These are phyloP conservation scores for Crocidura indochinensis DNA, from an alignment of 2,797 vertebrate species.

Conservation along the genomic window DNA sequence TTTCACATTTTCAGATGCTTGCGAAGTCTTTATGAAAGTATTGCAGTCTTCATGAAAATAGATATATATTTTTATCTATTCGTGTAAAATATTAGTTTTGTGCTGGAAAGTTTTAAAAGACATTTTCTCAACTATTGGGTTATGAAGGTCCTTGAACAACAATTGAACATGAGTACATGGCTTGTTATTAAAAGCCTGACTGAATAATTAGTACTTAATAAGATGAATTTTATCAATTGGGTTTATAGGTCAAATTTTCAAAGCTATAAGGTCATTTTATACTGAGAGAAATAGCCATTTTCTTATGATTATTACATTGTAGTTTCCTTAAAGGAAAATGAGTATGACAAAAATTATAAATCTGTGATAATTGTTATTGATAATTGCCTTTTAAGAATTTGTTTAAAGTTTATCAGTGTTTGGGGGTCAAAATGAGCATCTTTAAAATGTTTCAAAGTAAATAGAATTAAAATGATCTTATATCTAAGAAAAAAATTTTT, in stretches of 20 bases:
- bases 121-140: not conserved
- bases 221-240: not conserved
- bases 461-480: not conserved
- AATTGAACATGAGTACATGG: not conserved
- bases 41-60: not conserved
- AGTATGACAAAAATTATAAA: not conserved
- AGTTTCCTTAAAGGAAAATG: not conserved
- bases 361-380: not conserved
- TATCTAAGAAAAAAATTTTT: not conserved
- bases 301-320: conserved; percentile 12
- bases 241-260: not conserved
- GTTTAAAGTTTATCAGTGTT: not conserved
- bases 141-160: not conserved
- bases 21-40: not conserved
- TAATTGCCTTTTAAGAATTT: not conserved
- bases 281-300: not conserved
- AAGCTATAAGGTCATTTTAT: not conserved
- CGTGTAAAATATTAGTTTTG: not conserved
- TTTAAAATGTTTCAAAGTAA: too few relatives aligned
- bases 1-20: not conserved
- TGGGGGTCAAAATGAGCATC: not conserved
- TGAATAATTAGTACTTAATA: not conserved
- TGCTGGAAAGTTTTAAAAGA: not conserved
- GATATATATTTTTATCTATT: not conserved
- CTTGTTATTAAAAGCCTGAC: too few relatives aligned